Percentiles rank a stretch among this genome's conserved stretches.
phyloP scores from a whole-genome alignment of 2,888 invertebrate genomes.

The Drosophila formosana region DNA sequence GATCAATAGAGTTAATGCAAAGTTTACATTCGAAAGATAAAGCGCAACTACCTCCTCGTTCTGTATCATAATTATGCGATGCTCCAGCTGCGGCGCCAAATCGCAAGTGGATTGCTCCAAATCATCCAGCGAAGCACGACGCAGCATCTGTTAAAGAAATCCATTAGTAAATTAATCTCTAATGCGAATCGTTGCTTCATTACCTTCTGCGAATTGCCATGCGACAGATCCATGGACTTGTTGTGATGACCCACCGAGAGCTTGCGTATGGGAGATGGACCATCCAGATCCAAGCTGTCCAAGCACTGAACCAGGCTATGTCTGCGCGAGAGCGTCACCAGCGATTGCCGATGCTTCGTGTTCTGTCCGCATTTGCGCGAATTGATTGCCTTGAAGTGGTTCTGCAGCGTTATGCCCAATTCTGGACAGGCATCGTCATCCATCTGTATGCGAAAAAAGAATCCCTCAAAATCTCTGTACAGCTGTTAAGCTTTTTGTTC shows the following conservation, averaged over 20 bases:
- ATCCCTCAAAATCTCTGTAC: neutral
- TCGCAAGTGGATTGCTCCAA: constrained; percentile 93
- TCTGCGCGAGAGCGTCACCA: constrained; percentile 92
- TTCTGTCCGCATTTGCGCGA: constrained; percentile 88
- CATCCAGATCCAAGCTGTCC: constrained; percentile 89
- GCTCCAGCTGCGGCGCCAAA: constrained; percentile 92
- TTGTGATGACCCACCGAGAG: constrained; percentile 82
- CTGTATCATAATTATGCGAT: constrained; percentile 91
- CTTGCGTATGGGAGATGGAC: constrained; percentile 89
- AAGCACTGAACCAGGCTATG: constrained; percentile 93
- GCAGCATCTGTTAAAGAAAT: constrained; percentile 86
- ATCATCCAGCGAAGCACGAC: constrained; percentile 92
- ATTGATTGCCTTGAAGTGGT: constrained; percentile 95
- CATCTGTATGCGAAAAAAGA: constrained; percentile 86
- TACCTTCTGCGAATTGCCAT: constrained; percentile 83
- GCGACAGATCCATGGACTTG: constrained; percentile 82
- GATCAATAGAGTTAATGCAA: neutral
- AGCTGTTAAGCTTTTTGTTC: neutral
- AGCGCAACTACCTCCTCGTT: constrained; percentile 88
- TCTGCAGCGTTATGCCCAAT: constrained; percentile 93
- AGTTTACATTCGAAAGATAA: neutral
- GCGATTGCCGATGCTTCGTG: constrained; percentile 93
- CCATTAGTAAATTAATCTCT: neutral
- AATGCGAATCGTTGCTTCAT: rapidly evolving
- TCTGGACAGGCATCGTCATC: constrained; percentile 95